These are phyloP conservation scores for Drosophila burlai DNA, from an alignment of 1,140 invertebrate species.

Conservation along the genomic window DNA sequence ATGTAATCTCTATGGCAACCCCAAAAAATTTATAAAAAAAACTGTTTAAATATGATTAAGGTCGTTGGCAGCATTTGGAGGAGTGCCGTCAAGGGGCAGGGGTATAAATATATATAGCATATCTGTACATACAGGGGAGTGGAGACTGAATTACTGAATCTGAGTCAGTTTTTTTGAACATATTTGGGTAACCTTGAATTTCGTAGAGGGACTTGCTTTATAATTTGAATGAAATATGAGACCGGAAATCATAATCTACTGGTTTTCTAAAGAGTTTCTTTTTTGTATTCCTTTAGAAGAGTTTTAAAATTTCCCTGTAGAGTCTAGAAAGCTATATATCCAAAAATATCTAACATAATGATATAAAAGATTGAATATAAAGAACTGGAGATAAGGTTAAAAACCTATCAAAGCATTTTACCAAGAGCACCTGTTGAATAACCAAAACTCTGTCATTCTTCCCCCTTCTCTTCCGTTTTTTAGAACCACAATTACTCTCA, in stretches of 20 bases:
- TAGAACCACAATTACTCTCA: constrained; percentile 34
- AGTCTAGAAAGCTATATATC: background rate
- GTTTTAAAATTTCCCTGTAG: background rate
- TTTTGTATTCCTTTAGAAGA: background rate
- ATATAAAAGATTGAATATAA: background rate
- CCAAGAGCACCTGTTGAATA: constrained; percentile 60
- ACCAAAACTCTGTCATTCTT: constrained; percentile 17
- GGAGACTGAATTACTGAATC: constrained; percentile 40
- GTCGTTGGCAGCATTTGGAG: constrained; percentile 51
- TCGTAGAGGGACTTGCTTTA: constrained; percentile 20
- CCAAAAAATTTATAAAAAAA: constrained; percentile 27
- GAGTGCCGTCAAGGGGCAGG: constrained; percentile 13
- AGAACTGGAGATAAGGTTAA: background rate
- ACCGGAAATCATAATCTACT: constrained; percentile 42
- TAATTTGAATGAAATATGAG: constrained; percentile 29
- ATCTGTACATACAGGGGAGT: constrained; percentile 5
- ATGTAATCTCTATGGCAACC: constrained; percentile 54
- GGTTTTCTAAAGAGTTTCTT: background rate
- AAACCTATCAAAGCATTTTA: constrained; percentile 15
- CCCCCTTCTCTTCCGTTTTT: background rate
- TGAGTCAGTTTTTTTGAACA: constrained; percentile 9
- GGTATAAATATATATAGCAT: background rate
- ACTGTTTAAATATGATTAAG: constrained; percentile 70
- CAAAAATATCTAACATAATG: background rate
- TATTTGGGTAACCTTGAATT: constrained; percentile 52